A percentile compares a stretch with the other conserved stretches of the same genome.
These are phyloP conservation scores for Andrena marginata DNA, from an alignment of 2,888 invertebrate species.

Conservation along the genomic window DNA sequence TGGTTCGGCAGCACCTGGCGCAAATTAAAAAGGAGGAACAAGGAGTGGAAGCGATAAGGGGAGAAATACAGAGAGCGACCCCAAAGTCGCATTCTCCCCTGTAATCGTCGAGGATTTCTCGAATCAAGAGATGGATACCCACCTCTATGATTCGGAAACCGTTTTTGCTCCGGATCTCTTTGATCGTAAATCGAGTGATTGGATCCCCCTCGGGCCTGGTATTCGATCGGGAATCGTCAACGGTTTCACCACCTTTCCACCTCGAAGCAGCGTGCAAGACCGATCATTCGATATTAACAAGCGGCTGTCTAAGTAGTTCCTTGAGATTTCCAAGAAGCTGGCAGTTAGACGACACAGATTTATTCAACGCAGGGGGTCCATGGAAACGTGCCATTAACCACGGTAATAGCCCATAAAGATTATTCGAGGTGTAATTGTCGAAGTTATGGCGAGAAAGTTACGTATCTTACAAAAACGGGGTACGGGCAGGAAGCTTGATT, in stretches of 20 bases:
- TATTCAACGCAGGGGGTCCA: background rate
- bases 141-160: constrained; percentile 9
- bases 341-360: background rate
- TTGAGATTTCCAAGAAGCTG: background rate
- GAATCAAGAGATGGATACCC: constrained; percentile 18
- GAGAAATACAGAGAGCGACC: background rate
- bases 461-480: background rate
- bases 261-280: no score
- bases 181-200: constrained; percentile 29
- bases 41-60: background rate
- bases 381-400: background rate
- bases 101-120: constrained; percentile 43
- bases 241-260: constrained; percentile 4
- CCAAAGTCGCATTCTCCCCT: constrained; percentile 10
- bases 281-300: background rate
- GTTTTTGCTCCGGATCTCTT: constrained; percentile 6
- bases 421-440: background rate
- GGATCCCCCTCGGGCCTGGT: constrained; percentile 15
- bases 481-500: constrained; percentile 39
- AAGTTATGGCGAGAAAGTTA: constrained; percentile 13
- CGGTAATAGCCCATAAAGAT: constrained; percentile 10
- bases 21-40: background rate
- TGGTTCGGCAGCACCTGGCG: background rate
- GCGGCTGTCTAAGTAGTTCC: no score
- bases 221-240: background rate